Base-by-base conservation (phyloP, 2,888 invertebrate genomes). In the Erpobdella octoculata region DNA sequence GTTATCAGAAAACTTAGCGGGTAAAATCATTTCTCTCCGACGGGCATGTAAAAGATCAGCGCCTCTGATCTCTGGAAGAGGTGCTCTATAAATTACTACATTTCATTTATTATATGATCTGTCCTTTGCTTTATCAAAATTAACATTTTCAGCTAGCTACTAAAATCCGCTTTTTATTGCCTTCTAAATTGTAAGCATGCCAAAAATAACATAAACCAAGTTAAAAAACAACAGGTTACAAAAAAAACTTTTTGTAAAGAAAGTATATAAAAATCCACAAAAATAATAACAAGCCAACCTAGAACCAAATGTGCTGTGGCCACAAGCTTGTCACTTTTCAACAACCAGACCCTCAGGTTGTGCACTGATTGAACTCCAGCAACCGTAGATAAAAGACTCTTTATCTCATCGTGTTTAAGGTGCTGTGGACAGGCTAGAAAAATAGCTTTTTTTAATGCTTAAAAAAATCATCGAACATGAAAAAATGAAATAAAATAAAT, bases 331-430 rank as follows among this genome's bases (percentile, higher is more conserved):
- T 88, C 88, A 3, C 89, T 86, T 70, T 90, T 89, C 64, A 91
- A 86, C 64, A 89, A 88, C 91, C 91, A 91, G 72, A 88, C 86
- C 82, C 90, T 89, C 59, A 91, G 84, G 76, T 89, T 89, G 84
- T 91, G 91, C 67, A 90, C 89, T 78, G 88, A 87, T 71, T 88
- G 85, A 62, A 88, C 88, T 37, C 87, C 87, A 18, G 85, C 82
- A 38, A 89, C 81, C 73, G 81, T 82, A 72, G 80, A 79, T 72
- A 89, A 83, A 75, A 86, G 85, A 62, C 78, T 80, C 73, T 83
- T 81, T 53, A 88, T 79, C 46, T 81, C 77, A 9, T 79, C 78
- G 72, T 86, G 81, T 72, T 84, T 80, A 31, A 89, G 84, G 75
- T 86, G 84, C 71, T 77, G 73, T 1, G 82, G 82, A 3, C 78